Evolutionary conservation across 1,140 invertebrate genomes (phyloP), one percentile per base, ranked within the genome.

Genomic region (Orussus abietinus): DNA sequence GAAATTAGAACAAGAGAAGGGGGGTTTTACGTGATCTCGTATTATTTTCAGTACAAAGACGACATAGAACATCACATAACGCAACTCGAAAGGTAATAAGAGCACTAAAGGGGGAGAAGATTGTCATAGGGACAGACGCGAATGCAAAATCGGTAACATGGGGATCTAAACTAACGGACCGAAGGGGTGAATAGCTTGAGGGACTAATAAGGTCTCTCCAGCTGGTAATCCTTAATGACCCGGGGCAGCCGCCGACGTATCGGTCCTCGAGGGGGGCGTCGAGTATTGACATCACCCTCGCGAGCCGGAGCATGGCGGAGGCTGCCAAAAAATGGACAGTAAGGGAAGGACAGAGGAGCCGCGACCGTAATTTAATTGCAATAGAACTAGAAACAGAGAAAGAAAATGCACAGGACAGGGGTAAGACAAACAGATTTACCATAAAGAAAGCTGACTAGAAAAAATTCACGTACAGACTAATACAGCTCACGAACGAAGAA

Each of bases 381-480:
- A 17, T 46, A 9, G 12, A 13, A 9, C 11, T 38, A 13, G 0
- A 5, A 4, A 10, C 18, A 1, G 5, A 17, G 0, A 19, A 3
- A 3, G 1, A 6, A 15, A 0, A 10, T 2, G 3, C 2, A 2
- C 2, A 2, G 3, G 4, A 7, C 4, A 4, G 1, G 0, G n/a
- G 30, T 5, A 0, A 12, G 39, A 12, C 28, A 12, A 6, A 34
- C 29, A 31, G 0, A 28, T 37, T 20, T 22, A 32, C 51, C 32
- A 43, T 22, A 38, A 25, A 10, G 13, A 13, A n/a, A 22, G 49
- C 46, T 1, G 21, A 55, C 14, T 49, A 49, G 45, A 42, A 38
- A 0, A 38, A 28, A 5, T 47, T 47, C 26, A 2, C 18, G 10
- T 17, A 33, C 11, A 18, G 2, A 15, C 12, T 39, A n/a, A n/a